phyloP scores from a whole-genome alignment of 2,113 vertebrate species.

The Chaetops frenatus region DNA sequence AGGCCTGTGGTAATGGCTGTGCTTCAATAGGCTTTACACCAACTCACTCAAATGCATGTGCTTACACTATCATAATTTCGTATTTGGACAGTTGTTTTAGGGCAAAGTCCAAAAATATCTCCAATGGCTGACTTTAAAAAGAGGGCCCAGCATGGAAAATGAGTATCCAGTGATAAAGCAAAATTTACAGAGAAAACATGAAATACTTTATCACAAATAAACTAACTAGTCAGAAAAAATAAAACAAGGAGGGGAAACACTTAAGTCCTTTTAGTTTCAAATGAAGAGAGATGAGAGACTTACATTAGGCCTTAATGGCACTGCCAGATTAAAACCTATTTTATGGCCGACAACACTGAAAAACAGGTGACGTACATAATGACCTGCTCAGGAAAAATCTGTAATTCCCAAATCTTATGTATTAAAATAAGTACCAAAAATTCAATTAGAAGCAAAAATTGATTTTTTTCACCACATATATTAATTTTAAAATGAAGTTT shows the following conservation, averaged over 20 bases:
- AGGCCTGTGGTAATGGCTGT: neutral
- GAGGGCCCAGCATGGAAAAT: neutral
- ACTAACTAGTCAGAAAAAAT: neutral
- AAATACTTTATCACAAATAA: neutral
- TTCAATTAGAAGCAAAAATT: neutral
- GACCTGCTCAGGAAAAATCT: neutral
- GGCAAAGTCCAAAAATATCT: neutral
- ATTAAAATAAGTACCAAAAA: neutral
- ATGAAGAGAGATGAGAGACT: neutral
- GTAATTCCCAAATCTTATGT: neutral
- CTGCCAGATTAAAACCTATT: neutral
- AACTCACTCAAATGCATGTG: neutral
- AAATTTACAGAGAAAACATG: neutral
- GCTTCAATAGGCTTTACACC: neutral
- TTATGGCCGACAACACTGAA: neutral
- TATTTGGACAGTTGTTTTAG: neutral
- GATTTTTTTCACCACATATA: neutral
- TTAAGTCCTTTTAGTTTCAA: neutral
- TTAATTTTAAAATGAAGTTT: neutral
- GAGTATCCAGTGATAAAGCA: neutral
- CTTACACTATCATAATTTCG: neutral
- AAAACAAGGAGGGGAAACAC: neutral
- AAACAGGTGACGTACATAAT: neutral
- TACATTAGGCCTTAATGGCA: neutral
- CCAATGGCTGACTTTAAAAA: neutral